phyloP scores from a whole-genome alignment of 2,797 vertebrate genomes.

The Hemibagrus guttatus region DNA sequence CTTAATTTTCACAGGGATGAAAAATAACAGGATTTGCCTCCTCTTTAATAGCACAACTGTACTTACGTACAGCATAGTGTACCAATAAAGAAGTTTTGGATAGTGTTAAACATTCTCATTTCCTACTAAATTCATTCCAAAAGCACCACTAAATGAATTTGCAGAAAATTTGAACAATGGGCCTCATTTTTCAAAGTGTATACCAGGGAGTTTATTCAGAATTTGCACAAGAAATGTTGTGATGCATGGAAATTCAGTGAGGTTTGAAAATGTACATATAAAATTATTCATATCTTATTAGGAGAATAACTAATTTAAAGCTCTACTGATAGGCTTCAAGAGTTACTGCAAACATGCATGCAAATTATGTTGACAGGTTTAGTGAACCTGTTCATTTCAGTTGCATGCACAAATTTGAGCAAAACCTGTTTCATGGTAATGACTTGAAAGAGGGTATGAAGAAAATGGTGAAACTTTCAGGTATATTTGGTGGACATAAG shows the following conservation, averaged over 20 bases:
- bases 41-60: background rate
- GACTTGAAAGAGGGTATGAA: background rate
- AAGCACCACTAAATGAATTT: background rate
- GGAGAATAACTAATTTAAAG: background rate
- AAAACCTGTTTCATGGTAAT: background rate
- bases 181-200: background rate
- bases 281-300: background rate
- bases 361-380: background rate
- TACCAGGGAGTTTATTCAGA: background rate
- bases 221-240: background rate
- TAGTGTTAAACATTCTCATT: background rate
- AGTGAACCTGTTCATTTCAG: background rate
- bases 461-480: background rate
- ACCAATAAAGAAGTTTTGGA: background rate
- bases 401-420: background rate
- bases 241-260: background rate
- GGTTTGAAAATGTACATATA: background rate
- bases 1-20: background rate
- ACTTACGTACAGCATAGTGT: background rate
- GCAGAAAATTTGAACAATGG: background rate
- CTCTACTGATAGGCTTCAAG: background rate
- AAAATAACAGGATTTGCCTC: background rate
- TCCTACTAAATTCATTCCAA: background rate
- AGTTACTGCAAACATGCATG: background rate
- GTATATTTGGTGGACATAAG: background rate